These are phyloP conservation scores for Rhagoletis zephyria DNA, from an alignment of 1,140 invertebrate species.

Conservation along the genomic window DNA sequence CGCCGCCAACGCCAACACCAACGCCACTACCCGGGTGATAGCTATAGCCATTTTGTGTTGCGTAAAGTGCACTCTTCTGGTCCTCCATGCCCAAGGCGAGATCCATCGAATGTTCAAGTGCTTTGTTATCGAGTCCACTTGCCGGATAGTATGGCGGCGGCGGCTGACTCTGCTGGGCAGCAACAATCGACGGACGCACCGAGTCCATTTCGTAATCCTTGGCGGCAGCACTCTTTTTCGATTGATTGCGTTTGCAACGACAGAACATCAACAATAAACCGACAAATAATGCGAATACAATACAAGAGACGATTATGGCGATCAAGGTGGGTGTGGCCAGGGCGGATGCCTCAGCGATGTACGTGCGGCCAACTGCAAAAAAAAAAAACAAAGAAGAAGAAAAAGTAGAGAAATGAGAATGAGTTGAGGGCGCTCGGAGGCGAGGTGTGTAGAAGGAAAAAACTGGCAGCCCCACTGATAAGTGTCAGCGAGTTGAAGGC, in stretches of 20 bases:
- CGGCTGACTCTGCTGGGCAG: slow-evolving; percentile 82
- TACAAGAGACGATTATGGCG: slow-evolving; percentile 85
- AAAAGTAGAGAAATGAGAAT: slow-evolving; percentile 17
- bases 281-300: slow-evolving; percentile 85
- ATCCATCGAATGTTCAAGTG: slow-evolving; percentile 88
- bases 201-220: slow-evolving; percentile 94
- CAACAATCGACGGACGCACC: slow-evolving; percentile 83
- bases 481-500: neutral
- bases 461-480: neutral
- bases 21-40: slow-evolving; percentile 79
- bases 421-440: neutral
- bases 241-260: slow-evolving; percentile 86
- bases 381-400: neutral
- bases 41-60: slow-evolving; percentile 86
- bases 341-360: slow-evolving; percentile 83
- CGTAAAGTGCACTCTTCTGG: slow-evolving; percentile 85
- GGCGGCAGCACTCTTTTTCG: slow-evolving; percentile 83
- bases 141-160: slow-evolving; percentile 88
- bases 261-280: slow-evolving; percentile 87
- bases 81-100: slow-evolving; percentile 85
- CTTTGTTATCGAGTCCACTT: slow-evolving; percentile 91
- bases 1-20: slow-evolving; percentile 66
- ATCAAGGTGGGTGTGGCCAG: slow-evolving; percentile 85
- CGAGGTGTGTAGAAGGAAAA: too few species aligned
- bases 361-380: slow-evolving; percentile 82